Evolutionary conservation across 2,888 invertebrate genomes (phyloP).

Genomic region (Stictocephala bisonia): DNA sequence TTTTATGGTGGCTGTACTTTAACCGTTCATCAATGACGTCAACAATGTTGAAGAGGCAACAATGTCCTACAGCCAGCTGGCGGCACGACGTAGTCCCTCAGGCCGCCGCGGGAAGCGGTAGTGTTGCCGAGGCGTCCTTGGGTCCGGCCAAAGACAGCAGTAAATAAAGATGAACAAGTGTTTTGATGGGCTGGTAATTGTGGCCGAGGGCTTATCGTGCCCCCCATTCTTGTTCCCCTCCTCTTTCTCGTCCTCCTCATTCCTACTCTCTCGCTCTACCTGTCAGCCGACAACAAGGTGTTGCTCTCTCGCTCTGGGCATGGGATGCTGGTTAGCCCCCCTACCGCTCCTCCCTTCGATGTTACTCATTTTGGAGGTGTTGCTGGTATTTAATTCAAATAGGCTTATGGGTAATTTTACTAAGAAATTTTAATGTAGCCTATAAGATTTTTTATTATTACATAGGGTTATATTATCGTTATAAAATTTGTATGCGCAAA

Average conservation of each 20-base stretch:
- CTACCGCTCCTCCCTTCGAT: background rate
- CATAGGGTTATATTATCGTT: no score
- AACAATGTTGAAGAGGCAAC: background rate
- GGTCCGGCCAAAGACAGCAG: constrained; percentile 33
- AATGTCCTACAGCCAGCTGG: background rate
- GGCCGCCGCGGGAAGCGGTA: background rate
- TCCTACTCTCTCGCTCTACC: constrained; percentile 10
- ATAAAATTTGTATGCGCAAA: no score
- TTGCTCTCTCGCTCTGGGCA: no score
- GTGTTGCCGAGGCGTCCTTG: constrained; percentile 14
- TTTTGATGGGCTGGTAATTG: constrained; percentile 42
- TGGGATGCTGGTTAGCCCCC: no score
- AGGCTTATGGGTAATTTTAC: no score
- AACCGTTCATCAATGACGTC: no score
- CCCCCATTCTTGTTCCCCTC: background rate
- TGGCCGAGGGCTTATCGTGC: constrained; percentile 38
- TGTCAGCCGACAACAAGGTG: constrained; percentile 26
- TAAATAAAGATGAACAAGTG: constrained; percentile 43
- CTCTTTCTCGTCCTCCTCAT: background rate
- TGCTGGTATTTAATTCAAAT: no score
- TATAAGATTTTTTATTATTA: no score
- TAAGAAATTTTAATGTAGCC: no score
- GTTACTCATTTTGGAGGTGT: no score
- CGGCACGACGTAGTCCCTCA: background rate
- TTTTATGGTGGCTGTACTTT: no score